Evolutionary conservation across 2,113 vertebrate genomes (phyloP).

Genomic region (Mesitornis unicolor): DNA sequence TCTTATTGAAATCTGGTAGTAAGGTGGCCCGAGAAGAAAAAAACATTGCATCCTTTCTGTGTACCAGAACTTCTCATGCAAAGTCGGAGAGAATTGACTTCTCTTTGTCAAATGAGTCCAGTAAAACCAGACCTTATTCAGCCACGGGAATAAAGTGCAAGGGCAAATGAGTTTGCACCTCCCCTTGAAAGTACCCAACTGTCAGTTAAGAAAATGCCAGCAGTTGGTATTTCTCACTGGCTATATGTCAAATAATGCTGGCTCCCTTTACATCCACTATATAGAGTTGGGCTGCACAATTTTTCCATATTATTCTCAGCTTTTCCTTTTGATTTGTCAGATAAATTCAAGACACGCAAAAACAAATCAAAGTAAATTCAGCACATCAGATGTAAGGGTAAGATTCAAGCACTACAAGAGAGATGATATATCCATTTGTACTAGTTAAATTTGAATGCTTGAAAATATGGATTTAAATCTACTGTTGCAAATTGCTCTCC

Average conservation of each 20-base stretch:
- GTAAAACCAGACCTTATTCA: neutral
- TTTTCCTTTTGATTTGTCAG: neutral
- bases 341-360: neutral
- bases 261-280: neutral
- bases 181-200: neutral
- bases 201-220: neutral
- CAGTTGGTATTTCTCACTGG: neutral
- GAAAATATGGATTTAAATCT: neutral
- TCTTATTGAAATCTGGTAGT: neutral
- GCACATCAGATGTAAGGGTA: neutral
- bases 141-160: neutral
- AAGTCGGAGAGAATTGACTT: neutral
- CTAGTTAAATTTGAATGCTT: neutral
- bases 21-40: neutral
- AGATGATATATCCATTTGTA: neutral
- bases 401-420: neutral
- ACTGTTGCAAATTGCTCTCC: neutral
- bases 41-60: neutral
- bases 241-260: neutral
- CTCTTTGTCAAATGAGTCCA: neutral
- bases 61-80: neutral
- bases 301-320: neutral
- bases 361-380: neutral
- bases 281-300: neutral
- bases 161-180: neutral